Evolutionary conservation across 2,113 vertebrate genomes (phyloP), one percentile per base, ranked within the genome.

Genomic region (Ammodytes dubius): DNA sequence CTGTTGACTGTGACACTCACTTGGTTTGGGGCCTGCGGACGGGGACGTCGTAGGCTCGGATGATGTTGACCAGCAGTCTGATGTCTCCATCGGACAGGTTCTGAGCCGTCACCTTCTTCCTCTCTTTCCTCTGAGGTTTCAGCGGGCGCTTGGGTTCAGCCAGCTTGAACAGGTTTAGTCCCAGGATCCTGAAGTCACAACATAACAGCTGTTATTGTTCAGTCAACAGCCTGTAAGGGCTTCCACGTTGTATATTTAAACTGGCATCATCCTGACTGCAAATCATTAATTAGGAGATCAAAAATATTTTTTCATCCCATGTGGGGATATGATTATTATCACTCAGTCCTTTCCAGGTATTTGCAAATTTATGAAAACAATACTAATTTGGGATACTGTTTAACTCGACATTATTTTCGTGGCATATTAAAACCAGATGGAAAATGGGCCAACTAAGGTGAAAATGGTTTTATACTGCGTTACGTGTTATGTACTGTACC

Each of bases 51-150:
- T 97, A 98, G 19, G 97, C 98, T 84, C 97, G 93, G 83, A 98
- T 69, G 58, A 99, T 87, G 90, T 98, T 99, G 83, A 99, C 91
- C 69, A 99, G 92, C 72, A 99, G 90, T 67, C 95, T 97, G 69
- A 99, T 92, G 90, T 99, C 98, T 60, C 98, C 98, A 37, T 99
- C 97, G 0, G 96, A 96, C 86, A 99, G 95, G 88, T 98, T 99
- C 87, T 99, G 98, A 50, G 97, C 96, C 0, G 97, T 97, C 81
- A 99, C 96, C 90, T 98, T 99, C 95, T 97, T 99, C 82, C 97
- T 96, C 63, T 98, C 98, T 75, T 97, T 99, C 85, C 98, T 96
- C 90, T 93, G 95, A 45, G 98, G 98, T 79, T 96, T 97, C 85
- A 99, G 93, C 0, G 98, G 98, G 11, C 98, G 95, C 82, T 97